Evolutionary conservation across 2,888 invertebrate genomes (phyloP).

Genomic region (Crematogaster levior): DNA sequence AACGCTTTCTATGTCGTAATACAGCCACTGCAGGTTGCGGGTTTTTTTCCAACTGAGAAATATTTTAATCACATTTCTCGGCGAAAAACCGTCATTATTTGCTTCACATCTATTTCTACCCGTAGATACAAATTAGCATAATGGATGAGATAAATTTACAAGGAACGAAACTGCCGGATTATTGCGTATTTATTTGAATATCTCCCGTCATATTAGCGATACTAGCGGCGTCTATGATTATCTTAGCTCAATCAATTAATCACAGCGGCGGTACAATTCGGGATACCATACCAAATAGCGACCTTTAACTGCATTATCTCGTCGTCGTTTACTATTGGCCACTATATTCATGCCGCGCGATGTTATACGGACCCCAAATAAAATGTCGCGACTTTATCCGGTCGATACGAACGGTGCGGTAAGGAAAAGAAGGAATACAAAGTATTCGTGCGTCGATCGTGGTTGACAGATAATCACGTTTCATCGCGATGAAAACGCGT

Average conservation of each 20-base stretch:
- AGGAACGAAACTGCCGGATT: conserved; percentile 38
- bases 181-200: conserved; percentile 51
- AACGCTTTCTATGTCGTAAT: not conserved
- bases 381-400: conserved; percentile 30
- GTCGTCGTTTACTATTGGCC: conserved; percentile 44
- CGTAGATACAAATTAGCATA: conserved; percentile 16
- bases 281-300: conserved; percentile 43
- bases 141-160: conserved; percentile 40
- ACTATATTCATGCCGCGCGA: conserved; percentile 41
- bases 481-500: conserved; percentile 40
- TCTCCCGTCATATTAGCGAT: conserved; percentile 45
- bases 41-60: not conserved
- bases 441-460: conserved; percentile 3
- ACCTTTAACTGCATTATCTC: conserved; percentile 41
- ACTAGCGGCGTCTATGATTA: conserved; percentile 31
- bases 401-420: conserved; percentile 1
- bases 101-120: conserved; percentile 31
- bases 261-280: conserved; percentile 38
- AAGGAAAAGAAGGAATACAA: conserved; percentile 10
- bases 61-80: not conserved
- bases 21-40: too few relatives aligned
- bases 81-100: not conserved
- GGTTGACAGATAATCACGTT: conserved; percentile 30
- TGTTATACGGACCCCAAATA: conserved; percentile 38
- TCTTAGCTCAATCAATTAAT: conserved; percentile 39